Evolutionary conservation across 2,113 vertebrate species (phyloP), one percentile per base, ranked within the genome.

Genomic region (Tetrao urogallus): DNA sequence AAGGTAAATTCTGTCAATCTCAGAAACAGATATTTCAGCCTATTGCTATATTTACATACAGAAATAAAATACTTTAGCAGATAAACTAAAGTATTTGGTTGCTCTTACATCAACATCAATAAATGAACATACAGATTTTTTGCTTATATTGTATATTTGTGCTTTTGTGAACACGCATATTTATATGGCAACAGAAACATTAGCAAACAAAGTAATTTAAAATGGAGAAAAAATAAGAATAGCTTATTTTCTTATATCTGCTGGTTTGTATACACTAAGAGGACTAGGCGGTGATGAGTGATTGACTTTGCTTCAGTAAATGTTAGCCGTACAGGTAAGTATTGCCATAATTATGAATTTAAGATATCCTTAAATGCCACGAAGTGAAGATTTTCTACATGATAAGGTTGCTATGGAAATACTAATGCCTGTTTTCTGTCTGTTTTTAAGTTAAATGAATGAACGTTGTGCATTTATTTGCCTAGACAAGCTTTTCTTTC

Each of bases 361-460:
- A 71, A 83, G 10, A 11, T 40, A 70, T 15, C 30, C 57, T 80
- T 63, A 71, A 69, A 82, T 85, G 61, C 75, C 63, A 25, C 57
- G 89, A n/a, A 9, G 6, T 67, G 27, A 92, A 86, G 24, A 91
- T 97, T 94, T 97, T 91, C 47, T 88, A 66, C 27, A 18, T n/a
- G 12, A 34, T 90, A 80, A 66, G 64, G 82, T 96, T 97, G 74
- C 95, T 96, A 57, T 95, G 86, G 95, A 96, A 96, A 95, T 97
- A 72, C 38, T 65, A 25, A 92, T 70, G 47, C 65, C 83, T 92
- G 52, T 72, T 85, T 91, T 24, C 70, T 89, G 67, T 69, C 63
- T 92, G 25, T 63, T 92, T 86, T 85, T 56, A 92, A 73, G 42
- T 81, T 65, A 66, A 66, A 87, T 80, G 17, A 24, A 43, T 91